Conservation (phyloP, 2,888 invertebrate genomes). For the Crepidodera aurea region DNA sequence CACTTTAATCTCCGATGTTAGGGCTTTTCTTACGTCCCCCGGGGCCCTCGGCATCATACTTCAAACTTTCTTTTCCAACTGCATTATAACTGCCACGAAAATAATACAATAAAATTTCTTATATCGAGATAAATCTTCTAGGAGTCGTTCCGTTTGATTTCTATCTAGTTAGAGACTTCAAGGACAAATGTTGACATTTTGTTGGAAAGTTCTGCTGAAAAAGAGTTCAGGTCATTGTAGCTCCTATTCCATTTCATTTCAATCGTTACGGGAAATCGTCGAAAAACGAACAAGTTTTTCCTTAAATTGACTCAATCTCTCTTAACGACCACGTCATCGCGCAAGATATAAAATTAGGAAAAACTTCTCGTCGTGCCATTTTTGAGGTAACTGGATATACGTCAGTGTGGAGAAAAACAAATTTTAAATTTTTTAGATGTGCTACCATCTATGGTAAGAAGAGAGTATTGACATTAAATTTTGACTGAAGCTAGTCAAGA, state of each 20-base stretch:
- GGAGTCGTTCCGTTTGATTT: constrained; percentile 11
- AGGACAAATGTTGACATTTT: constrained; percentile 20
- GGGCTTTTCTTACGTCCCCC: constrained; percentile 33
- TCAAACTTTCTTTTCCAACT: constrained; percentile 41
- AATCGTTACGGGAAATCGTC: constrained; percentile 3
- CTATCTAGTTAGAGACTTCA: constrained; percentile 19
- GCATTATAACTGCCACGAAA: constrained; percentile 35
- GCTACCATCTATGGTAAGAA: too few relatives aligned
- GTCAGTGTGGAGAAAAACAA: too few relatives aligned
- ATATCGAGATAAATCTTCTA: constrained; percentile 24
- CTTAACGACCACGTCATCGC: background rate
- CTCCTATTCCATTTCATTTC: constrained; percentile 24
- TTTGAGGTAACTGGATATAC: too few relatives aligned
- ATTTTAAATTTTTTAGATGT: too few relatives aligned
- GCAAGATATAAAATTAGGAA: too few relatives aligned
- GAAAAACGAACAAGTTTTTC: constrained; percentile 14
- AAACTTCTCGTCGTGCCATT: too few relatives aligned
- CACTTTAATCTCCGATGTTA: constrained; percentile 41
- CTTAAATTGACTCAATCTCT: constrained; percentile 22
- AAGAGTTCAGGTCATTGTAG: constrained; percentile 18
- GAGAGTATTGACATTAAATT: too few relatives aligned
- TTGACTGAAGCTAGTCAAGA: too few relatives aligned
- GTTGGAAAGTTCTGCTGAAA: constrained; percentile 10
- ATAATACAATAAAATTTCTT: constrained; percentile 35
- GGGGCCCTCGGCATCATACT: constrained; percentile 36